phyloP scores from a whole-genome alignment of 2,888 invertebrate genomes.

The Drosophila prolongata region DNA sequence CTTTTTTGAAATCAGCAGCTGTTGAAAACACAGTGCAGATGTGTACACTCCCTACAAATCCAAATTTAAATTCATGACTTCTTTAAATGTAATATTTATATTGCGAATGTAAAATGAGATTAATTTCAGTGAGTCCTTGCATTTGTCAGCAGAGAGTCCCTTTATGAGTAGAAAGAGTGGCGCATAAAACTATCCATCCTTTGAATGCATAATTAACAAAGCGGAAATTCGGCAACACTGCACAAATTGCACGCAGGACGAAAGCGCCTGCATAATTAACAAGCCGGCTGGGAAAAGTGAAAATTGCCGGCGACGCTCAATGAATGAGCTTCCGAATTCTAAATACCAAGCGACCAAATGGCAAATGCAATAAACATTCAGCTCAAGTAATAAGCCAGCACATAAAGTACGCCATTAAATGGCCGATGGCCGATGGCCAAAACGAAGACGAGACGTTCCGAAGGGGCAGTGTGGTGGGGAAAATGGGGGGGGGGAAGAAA shows the following conservation, averaged over 20 bases:
- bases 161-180: too few relatives aligned
- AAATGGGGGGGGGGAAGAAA: neutral
- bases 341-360: slow-evolving; percentile 18
- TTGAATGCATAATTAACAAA: slow-evolving; percentile 71
- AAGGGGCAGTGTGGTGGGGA: slow-evolving; percentile 13
- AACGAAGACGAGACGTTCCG: slow-evolving; percentile 37
- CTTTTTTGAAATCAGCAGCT: too few relatives aligned
- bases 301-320: slow-evolving; percentile 36
- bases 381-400: slow-evolving; percentile 55
- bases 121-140: too few relatives aligned
- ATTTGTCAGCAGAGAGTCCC: too few relatives aligned
- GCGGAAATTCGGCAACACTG: slow-evolving; percentile 37
- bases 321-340: slow-evolving; percentile 8
- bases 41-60: too few relatives aligned
- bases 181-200: too few relatives aligned
- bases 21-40: too few relatives aligned
- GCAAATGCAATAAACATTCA: slow-evolving; percentile 48
- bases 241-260: slow-evolving; percentile 10
- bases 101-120: too few relatives aligned
- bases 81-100: too few relatives aligned
- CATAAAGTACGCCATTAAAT: slow-evolving; percentile 69
- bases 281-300: slow-evolving; percentile 25
- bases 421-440: slow-evolving; percentile 53
- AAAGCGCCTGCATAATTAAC: slow-evolving; percentile 34
- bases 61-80: too few relatives aligned